phyloP scores from a whole-genome alignment of 92 coral and sea anemone genomes.

The Porites evermanni region DNA sequence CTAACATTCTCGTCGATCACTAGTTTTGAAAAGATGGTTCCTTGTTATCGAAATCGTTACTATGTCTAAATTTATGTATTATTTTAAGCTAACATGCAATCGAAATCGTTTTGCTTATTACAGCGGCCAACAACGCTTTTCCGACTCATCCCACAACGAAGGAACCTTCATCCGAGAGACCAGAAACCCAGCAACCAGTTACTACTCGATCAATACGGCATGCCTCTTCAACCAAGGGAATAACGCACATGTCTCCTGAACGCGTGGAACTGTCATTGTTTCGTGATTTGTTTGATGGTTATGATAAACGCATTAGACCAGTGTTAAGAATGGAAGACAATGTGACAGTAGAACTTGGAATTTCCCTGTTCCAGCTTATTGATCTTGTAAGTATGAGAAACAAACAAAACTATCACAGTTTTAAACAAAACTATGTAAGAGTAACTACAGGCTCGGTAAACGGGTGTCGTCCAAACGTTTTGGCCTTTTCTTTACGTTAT shows the following conservation, averaged over 20 bases:
- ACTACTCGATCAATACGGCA: conserved; percentile 30
- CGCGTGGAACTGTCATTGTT: conserved; percentile 64
- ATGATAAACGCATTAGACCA: conserved; percentile 77
- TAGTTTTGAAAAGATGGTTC: no score
- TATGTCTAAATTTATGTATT: no score
- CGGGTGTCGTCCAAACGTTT: no score
- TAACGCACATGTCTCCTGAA: conserved; percentile 49
- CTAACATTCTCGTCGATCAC: no score
- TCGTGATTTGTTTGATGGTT: conserved; percentile 73
- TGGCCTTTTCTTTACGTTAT: no score
- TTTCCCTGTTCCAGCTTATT: conserved; percentile 81
- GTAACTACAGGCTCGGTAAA: no score
- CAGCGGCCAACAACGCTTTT: background rate
- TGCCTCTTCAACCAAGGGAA: conserved; percentile 28
- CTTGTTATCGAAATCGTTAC: no score
- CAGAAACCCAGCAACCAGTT: background rate
- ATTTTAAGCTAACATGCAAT: background rate
- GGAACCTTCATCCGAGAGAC: conserved; percentile 23
- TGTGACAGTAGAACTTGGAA: conserved; percentile 80
- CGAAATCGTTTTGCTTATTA: background rate
- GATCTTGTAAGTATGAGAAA: conserved; percentile 71
- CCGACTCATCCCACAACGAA: background rate
- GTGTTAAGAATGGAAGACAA: conserved; percentile 73
- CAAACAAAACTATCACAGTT: no score
- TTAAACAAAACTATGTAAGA: no score